Conservation (phyloP, 2,888 invertebrate genomes). For the Agrotis clavis region DNA sequence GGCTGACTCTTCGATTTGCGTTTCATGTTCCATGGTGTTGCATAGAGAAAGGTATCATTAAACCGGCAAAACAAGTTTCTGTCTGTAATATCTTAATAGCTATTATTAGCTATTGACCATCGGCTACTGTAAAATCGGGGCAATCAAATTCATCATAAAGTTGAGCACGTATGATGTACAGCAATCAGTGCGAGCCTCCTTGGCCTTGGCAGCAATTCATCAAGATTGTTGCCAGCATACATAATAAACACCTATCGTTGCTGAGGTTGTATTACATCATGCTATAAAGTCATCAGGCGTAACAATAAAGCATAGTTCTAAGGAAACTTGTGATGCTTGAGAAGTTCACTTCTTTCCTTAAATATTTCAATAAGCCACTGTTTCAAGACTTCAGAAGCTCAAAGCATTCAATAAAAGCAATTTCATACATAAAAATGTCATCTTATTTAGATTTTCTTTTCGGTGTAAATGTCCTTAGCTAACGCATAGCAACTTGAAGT, state of each 20-base stretch:
- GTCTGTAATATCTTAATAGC: constrained; percentile 23
- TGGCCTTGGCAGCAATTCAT: constrained; percentile 77
- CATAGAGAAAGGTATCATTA: constrained; percentile 12
- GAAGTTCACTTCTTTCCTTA: constrained; percentile 11
- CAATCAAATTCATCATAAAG: constrained; percentile 32
- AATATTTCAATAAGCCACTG: background rate
- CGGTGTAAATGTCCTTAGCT: no score
- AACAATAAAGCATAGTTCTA: constrained; percentile 52
- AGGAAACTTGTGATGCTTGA: constrained; percentile 31
- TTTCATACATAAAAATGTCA: no score
- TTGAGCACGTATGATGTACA: constrained; percentile 49
- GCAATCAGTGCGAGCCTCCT: constrained; percentile 66
- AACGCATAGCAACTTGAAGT: no score
- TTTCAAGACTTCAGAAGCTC: background rate
- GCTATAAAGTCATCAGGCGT: constrained; percentile 72
- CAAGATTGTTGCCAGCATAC: constrained; percentile 68
- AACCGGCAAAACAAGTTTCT: constrained; percentile 7
- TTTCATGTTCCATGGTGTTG: constrained; percentile 15
- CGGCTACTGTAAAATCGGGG: constrained; percentile 15
- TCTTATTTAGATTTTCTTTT: no score
- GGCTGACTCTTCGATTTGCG: constrained; percentile 34
- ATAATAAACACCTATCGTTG: constrained; percentile 66
- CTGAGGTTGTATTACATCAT: constrained; percentile 75
- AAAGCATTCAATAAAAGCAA: background rate
- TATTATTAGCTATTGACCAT: constrained; percentile 23